Evolutionary conservation across 2,113 vertebrate species (phyloP), one percentile per base, ranked within the genome.

Genomic region (Clinocottus analis): DNA sequence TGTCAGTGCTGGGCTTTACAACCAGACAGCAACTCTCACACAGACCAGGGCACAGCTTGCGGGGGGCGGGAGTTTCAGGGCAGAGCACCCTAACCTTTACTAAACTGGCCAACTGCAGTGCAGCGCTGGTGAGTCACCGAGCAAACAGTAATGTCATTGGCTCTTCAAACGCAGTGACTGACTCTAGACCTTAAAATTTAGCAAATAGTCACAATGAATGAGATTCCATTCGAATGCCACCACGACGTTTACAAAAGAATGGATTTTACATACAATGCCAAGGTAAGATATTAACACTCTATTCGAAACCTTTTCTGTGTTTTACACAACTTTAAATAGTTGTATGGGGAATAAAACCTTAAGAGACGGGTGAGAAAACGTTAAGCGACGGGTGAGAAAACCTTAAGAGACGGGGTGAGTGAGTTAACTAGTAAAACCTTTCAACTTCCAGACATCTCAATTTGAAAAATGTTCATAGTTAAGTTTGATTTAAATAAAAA

Each of bases 201-300:
- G 59, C 72, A 3, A 89, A 91, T 88, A 0, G 51, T 12, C 79
- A 87, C 79, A 92, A 91, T 93, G 89, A 89, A 88, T 23, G 39
- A 55, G 63, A 85, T 78, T 77, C 63, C 43, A 75, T 62, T 21
- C 49, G 79, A 83, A 87, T 27, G 76, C 37, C 29, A 67, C 33
- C 2, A 5, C 1, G 62, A 56, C 47, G 31, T 10, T 63, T 23
- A 27, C 3, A 11, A 80, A 84, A 53, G 37, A 89, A 83, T 12
- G 62, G 69, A 79, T 78, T 73, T 77, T 49, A 21, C 55, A 72
- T 4, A 1, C 0, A 0, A 2, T 1, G 4, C 9, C 4, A 17
- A 51, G 90, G 89, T 92, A 91, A 88, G 89, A 60, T 1, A 9
- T 12, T 47, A 3, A 21, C 2, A 0, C 4, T 68, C 69, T 5